A percentile compares a stretch with the other conserved stretches of the same genome.
These are phyloP conservation scores for Catostomus latipinnis DNA, from an alignment of 2,797 vertebrate genomes.

Conservation along the genomic window DNA sequence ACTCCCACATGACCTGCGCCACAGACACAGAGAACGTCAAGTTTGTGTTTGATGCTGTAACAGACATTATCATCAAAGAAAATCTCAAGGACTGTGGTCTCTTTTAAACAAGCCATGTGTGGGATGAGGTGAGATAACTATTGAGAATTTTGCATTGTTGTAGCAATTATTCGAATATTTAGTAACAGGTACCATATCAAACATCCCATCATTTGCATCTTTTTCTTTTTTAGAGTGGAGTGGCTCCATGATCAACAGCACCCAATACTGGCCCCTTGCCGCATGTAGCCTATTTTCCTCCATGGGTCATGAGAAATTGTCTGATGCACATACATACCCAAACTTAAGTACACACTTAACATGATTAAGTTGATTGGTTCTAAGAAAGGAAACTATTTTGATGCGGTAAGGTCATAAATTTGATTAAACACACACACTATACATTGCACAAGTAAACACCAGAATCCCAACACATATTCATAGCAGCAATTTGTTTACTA, in stretches of 20 bases:
- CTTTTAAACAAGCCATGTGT: constrained; percentile 80
- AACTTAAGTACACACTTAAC: no score
- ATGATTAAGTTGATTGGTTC: background rate
- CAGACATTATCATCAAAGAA: constrained; percentile 99
- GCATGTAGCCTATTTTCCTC: background rate
- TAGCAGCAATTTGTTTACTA: constrained; percentile 4
- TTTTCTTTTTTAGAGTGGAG: constrained; percentile 10
- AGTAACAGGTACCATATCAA: no score
- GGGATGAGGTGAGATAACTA: constrained; percentile 28
- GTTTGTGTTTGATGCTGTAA: constrained; percentile 98
- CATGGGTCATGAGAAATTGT: constrained; percentile 20
- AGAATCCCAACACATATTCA: constrained; percentile 12
- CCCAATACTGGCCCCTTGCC: constrained; percentile 2
- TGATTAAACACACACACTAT: background rate
- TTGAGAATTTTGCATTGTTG: background rate
- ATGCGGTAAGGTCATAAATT: constrained; percentile 14
- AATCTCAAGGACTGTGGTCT: constrained; percentile 98
- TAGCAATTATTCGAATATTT: no score
- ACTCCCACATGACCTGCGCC: constrained; percentile 98
- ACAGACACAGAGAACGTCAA: constrained; percentile 99
- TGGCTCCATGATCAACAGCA: background rate
- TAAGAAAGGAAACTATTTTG: constrained; percentile 7
- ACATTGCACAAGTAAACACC: no score
- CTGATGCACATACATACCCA: constrained; percentile 35
- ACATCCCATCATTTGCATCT: background rate